phyloP scores from a whole-genome alignment of 2,888 invertebrate genomes.

The Nomada ruficornis region DNA sequence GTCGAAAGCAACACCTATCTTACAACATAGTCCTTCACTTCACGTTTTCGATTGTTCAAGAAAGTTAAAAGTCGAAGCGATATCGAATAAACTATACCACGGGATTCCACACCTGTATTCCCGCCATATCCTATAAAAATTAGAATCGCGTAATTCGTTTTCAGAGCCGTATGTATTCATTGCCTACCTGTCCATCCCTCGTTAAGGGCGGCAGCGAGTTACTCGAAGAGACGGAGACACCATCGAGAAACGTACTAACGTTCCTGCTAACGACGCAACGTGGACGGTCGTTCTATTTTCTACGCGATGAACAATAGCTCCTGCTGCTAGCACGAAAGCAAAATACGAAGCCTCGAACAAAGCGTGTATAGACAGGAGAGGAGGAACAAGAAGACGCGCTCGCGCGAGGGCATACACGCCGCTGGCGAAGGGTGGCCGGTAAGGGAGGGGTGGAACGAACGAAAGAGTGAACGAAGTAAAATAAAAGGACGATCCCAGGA shows the following conservation, averaged over 20 bases:
- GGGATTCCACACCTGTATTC: too few species aligned
- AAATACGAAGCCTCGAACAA: slow-evolving; percentile 60
- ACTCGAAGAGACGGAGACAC: slow-evolving; percentile 17
- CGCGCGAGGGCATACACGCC: neutral
- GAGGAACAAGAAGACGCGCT: slow-evolving; percentile 47
- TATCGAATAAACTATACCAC: neutral
- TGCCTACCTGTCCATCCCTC: neutral
- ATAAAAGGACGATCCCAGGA: slow-evolving; percentile 53
- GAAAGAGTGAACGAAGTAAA: slow-evolving; percentile 34
- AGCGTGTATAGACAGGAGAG: slow-evolving; percentile 56
- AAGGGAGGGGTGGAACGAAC: slow-evolving; percentile 32
- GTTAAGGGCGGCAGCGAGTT: neutral
- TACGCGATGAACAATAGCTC: slow-evolving; percentile 65
- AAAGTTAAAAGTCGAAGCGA: too few species aligned
- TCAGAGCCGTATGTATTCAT: too few species aligned
- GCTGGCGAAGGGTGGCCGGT: slow-evolving; percentile 23
- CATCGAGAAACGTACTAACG: neutral
- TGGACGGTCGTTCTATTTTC: slow-evolving; percentile 56
- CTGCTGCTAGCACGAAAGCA: slow-evolving; percentile 63
- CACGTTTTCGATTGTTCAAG: neutral
- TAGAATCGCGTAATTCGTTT: neutral
- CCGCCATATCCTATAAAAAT: neutral
- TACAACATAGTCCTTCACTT: neutral
- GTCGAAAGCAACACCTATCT: neutral
- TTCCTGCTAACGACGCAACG: slow-evolving; percentile 23